phyloP scores from a whole-genome alignment of 2,113 vertebrate species.

The Charina bottae region DNA sequence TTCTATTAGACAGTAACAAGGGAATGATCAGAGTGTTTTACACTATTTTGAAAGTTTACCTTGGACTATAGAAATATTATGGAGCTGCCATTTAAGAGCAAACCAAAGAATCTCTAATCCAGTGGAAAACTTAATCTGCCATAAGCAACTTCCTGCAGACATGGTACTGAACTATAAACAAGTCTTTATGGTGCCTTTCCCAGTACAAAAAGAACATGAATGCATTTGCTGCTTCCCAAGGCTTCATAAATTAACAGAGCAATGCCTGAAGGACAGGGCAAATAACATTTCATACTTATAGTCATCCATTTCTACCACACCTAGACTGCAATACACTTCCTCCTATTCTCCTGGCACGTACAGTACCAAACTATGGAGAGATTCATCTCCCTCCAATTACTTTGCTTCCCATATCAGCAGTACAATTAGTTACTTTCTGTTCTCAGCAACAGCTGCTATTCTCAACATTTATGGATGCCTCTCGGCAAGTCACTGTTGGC shows the following conservation, averaged over 20 bases:
- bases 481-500: slow-evolving; percentile 7
- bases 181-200: neutral
- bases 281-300: neutral
- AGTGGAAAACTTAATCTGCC: neutral
- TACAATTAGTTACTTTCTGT: slow-evolving; percentile 3
- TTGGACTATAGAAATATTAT: neutral
- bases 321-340: neutral
- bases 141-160: neutral
- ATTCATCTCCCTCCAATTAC: neutral
- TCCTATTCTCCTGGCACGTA: neutral
- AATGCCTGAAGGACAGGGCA: neutral
- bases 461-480: neutral
- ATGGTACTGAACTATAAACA: neutral
- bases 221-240: neutral
- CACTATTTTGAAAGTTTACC: slow-evolving; percentile 7
- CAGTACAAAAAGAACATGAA: neutral
- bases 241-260: neutral
- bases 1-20: slow-evolving; percentile 20
- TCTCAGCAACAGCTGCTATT: neutral
- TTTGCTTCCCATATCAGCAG: neutral
- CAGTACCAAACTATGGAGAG: neutral
- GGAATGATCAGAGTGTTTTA: neutral
- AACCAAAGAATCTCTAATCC: neutral
- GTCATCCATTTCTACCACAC: neutral
- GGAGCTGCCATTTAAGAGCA: neutral